Evolutionary conservation across 2,113 vertebrate genomes (phyloP).

Genomic region (Campylorhamphus procurvoides): DNA sequence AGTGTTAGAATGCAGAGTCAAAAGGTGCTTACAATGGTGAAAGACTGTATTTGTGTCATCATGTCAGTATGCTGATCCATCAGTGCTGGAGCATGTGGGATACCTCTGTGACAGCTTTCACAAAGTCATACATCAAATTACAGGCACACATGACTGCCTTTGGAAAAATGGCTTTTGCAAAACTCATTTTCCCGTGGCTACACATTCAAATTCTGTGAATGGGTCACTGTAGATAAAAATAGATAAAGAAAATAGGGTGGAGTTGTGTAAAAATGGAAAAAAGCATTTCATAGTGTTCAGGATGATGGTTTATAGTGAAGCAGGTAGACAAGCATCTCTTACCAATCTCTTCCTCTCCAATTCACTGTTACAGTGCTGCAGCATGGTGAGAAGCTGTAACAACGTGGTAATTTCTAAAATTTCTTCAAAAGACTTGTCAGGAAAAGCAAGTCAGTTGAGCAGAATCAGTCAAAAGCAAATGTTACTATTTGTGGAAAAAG

Average conservation of each 20-base stretch:
- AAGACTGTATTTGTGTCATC: slow-evolving; percentile 6
- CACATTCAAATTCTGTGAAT: slow-evolving; percentile 7
- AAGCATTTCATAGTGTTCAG: not conserved
- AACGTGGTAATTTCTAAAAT: not conserved
- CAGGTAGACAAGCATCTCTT: not conserved
- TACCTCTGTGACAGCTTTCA: slow-evolving; percentile 57
- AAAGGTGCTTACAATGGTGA: slow-evolving; percentile 25
- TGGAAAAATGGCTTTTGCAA: not conserved
- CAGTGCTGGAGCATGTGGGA: slow-evolving; percentile 1
- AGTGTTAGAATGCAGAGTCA: slow-evolving; percentile 25
- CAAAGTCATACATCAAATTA: slow-evolving; percentile 48
- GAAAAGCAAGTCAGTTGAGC: not conserved
- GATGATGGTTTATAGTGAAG: not conserved
- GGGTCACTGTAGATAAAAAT: not conserved
- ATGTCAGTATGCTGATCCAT: slow-evolving; percentile 27
- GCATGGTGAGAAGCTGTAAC: not conserved
- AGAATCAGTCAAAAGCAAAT: not conserved
- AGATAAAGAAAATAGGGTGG: not conserved
- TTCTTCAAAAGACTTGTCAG: not conserved
- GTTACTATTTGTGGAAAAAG: not conserved
- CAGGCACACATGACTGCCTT: not conserved
- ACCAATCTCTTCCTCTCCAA: not conserved
- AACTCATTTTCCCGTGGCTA: not conserved
- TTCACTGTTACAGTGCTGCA: not conserved
- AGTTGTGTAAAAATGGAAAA: not conserved